Evolutionary conservation across 2,797 vertebrate species (phyloP).

Genomic region (Molossus molossus): DNA sequence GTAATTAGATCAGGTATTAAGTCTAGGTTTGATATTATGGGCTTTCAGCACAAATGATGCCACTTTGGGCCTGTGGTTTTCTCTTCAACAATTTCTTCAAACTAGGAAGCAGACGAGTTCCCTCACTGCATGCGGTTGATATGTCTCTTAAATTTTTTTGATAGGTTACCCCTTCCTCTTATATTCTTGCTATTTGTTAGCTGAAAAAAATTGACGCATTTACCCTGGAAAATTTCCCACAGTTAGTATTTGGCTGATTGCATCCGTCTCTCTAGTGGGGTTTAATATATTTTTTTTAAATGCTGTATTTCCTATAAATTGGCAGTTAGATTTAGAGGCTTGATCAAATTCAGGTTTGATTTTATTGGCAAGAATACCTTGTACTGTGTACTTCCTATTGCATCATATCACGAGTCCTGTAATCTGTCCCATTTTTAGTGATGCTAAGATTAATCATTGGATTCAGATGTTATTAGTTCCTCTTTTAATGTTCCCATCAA

Average conservation of each 20-base stretch:
- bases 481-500: constrained; percentile 2
- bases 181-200: constrained; percentile 61
- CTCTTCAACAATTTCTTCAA: constrained; percentile 46
- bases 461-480: background rate
- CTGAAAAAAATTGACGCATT: background rate
- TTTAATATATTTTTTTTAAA: constrained; percentile 48
- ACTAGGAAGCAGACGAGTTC: background rate
- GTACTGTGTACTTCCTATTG: background rate
- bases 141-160: constrained; percentile 53
- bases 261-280: background rate
- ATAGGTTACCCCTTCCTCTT: background rate
- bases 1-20: too few relatives aligned
- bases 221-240: constrained; percentile 24
- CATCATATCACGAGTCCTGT: background rate
- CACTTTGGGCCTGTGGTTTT: background rate
- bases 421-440: constrained; percentile 35
- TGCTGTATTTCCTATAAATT: constrained; percentile 52
- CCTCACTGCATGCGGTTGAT: constrained; percentile 29
- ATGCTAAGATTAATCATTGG: constrained; percentile 39
- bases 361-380: constrained; percentile 65
- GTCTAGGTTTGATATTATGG: background rate
- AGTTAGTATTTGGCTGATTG: constrained; percentile 57
- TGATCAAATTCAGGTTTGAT: constrained; percentile 58
- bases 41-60: background rate
- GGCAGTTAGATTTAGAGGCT: constrained; percentile 63